Percentiles rank a stretch among this genome's conserved stretches.
Conservation (phyloP, 2,888 invertebrate species). For the Lagria hirta region DNA sequence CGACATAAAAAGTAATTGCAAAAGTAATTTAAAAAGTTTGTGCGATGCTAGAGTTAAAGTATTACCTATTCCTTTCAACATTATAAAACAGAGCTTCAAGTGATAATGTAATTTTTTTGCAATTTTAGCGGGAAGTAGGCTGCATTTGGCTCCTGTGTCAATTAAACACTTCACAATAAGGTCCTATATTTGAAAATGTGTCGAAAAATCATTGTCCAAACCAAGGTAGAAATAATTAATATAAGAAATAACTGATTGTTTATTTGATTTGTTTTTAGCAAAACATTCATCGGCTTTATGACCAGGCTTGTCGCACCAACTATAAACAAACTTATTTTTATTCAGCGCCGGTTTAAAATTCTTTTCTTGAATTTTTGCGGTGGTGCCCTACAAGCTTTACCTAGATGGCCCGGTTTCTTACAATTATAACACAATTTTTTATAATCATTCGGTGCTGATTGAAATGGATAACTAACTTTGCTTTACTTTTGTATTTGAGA, state of each 20-base stretch:
- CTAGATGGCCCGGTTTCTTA: not conserved
- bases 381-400: constrained; percentile 1
- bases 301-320: constrained; percentile 1
- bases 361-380: not conserved
- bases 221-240: constrained; percentile 16
- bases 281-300: constrained; percentile 2
- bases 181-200: constrained; percentile 1
- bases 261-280: not conserved
- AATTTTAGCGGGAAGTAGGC: constrained; percentile 11
- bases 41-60: constrained; percentile 2
- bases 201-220: constrained; percentile 18
- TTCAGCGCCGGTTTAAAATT: not conserved
- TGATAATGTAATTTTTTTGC: constrained; percentile 15
- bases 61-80: constrained; percentile 2
- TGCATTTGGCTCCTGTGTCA: constrained; percentile 22
- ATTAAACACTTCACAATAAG: constrained; percentile 8
- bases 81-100: constrained; percentile 10
- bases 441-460: too few species aligned
- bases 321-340: constrained; percentile 2
- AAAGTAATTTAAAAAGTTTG: constrained; percentile 8
- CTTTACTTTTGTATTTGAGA: too few species aligned
- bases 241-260: not conserved
- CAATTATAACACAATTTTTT: constrained; percentile 3
- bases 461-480: too few species aligned
- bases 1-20: constrained; percentile 13